phyloP scores from a whole-genome alignment of 2,797 vertebrate genomes.

The Cryptoprocta ferox region DNA sequence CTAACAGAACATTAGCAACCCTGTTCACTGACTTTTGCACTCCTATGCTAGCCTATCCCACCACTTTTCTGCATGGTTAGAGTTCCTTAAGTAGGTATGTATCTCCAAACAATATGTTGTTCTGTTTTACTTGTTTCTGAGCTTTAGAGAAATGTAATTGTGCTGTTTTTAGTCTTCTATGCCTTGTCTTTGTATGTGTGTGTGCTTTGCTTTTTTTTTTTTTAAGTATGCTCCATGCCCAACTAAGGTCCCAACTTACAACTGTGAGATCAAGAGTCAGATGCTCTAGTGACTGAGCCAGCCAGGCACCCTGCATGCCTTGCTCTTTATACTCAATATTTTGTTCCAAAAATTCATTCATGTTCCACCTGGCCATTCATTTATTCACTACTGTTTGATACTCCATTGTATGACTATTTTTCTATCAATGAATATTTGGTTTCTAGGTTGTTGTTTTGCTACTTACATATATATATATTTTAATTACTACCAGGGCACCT shows the following conservation, averaged over 20 bases:
- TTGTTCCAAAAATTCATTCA: neutral
- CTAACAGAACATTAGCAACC: neutral
- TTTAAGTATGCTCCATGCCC: no score
- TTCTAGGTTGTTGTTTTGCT: constrained; percentile 6
- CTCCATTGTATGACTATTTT: neutral
- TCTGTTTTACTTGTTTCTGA: neutral
- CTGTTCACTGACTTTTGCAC: rapidly evolving
- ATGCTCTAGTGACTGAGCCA: no score
- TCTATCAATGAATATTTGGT: neutral
- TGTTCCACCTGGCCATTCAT: neutral
- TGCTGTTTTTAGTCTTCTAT: neutral
- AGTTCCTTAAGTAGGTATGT: neutral
- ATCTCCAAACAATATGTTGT: neutral
- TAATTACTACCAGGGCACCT: no score
- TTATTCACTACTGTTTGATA: neutral
- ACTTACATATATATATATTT: neutral
- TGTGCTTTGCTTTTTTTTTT: no score
- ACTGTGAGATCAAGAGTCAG: no score
- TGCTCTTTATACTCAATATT: neutral
- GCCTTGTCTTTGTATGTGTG: neutral
- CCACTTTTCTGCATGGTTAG: no score
- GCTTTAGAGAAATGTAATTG: neutral
- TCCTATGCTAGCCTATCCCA: neutral
- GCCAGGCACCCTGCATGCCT: neutral
- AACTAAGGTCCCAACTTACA: no score